Percentiles rank a stretch among this genome's conserved stretches.
These are phyloP conservation scores for Herpailurus yagouaroundi DNA, from an alignment of 2,113 vertebrate genomes.

Conservation along the genomic window DNA sequence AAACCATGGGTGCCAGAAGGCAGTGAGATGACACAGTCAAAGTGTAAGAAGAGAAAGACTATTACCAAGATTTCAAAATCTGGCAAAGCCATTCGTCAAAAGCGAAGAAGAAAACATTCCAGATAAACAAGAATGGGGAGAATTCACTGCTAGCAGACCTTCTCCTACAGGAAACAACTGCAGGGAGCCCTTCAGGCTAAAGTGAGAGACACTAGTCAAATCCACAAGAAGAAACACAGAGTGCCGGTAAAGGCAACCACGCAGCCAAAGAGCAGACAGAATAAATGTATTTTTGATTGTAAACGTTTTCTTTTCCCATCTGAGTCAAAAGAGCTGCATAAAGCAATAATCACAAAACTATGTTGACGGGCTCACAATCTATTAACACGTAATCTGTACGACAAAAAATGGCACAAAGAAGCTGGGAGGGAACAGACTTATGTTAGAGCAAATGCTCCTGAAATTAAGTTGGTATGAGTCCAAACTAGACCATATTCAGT, in stretches of 20 bases:
- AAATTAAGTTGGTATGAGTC: neutral
- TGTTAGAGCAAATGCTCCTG: rapidly evolving
- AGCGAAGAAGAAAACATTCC: neutral
- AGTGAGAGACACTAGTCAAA: neutral
- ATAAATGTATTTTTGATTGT: rapidly evolving
- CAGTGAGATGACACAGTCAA: neutral
- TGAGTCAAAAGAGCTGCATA: neutral
- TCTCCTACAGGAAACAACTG: neutral
- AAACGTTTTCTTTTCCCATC: neutral
- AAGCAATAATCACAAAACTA: neutral
- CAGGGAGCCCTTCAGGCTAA: neutral
- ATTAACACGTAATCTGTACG: neutral
- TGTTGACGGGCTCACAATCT: neutral
- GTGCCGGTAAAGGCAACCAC: rapidly evolving
- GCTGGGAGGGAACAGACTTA: neutral
- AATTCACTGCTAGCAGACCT: neutral
- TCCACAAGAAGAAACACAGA: neutral
- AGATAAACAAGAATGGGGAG: neutral
- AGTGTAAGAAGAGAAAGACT: neutral
- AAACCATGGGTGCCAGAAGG: too few species aligned
- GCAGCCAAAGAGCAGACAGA: rapidly evolving
- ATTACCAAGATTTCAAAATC: neutral
- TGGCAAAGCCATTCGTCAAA: neutral
- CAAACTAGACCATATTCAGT: neutral
- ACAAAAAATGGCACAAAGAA: neutral